Evolutionary conservation across 2,888 invertebrate species (phyloP).

Genomic region (Chorisops tibialis): DNA sequence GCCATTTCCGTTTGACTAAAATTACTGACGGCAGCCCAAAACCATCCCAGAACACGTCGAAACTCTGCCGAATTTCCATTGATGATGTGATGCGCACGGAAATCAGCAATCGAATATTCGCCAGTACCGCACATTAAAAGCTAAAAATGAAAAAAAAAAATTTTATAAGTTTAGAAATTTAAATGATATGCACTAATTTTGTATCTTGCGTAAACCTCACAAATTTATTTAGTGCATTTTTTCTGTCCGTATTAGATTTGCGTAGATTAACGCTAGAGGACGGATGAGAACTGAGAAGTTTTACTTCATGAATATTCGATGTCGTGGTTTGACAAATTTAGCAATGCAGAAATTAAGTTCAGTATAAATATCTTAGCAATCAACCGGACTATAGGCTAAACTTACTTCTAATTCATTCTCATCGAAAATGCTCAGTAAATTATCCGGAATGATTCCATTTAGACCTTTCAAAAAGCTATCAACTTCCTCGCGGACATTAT

Average conservation of each 20-base stretch:
- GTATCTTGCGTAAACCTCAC: no score
- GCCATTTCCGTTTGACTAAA: conserved; percentile 93
- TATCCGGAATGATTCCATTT: conserved; percentile 87
- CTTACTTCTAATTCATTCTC: conserved; percentile 91
- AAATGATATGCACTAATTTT: no score
- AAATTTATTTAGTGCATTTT: background rate
- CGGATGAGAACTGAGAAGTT: no score
- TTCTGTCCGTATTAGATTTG: no score
- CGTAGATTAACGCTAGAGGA: no score
- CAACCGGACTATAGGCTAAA: no score
- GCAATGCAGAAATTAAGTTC: no score
- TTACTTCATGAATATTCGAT: no score
- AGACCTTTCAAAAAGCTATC: conserved; percentile 87
- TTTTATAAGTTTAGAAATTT: no score
- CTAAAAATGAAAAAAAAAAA: conserved; percentile 56
- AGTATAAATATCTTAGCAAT: no score
- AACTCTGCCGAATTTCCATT: conserved; percentile 80
- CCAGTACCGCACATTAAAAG: conserved; percentile 89
- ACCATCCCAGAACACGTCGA: conserved; percentile 81
- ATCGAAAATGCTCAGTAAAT: conserved; percentile 90
- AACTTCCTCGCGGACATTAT: conserved; percentile 76
- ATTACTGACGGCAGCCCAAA: conserved; percentile 85
- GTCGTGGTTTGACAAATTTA: no score
- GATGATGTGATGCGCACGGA: conserved; percentile 83
- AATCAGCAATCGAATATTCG: conserved; percentile 85